phyloP scores from a whole-genome alignment of 2,888 invertebrate species.

The Nephrotoma guestfalica region DNA sequence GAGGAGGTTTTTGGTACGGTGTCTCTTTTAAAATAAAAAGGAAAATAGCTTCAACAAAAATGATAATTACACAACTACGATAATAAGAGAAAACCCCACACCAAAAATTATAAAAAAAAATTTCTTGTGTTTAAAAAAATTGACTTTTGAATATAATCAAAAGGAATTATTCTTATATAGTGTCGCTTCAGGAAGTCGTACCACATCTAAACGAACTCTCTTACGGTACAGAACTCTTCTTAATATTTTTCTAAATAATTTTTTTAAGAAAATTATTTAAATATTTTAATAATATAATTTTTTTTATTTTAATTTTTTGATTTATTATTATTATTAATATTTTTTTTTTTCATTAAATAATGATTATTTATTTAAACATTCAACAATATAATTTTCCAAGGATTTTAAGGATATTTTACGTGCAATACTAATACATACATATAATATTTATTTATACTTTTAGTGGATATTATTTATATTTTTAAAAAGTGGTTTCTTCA shows the following conservation, averaged over 20 bases:
- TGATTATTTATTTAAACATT: neutral
- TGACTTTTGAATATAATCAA: conserved; percentile 1
- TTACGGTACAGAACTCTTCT: conserved; percentile 8
- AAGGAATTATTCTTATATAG: conserved; percentile 17
- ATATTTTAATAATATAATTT: neutral
- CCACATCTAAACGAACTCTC: conserved; percentile 13
- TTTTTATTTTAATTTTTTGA: neutral
- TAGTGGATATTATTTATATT: neutral
- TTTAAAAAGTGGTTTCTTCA: neutral
- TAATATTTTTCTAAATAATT: neutral
- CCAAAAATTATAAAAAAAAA: neutral
- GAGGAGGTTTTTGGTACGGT: neutral
- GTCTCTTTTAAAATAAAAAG: conserved; percentile 2
- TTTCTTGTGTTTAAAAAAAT: conserved; percentile 1
- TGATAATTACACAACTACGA: conserved; percentile 3
- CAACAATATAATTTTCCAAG: neutral
- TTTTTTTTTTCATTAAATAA: neutral
- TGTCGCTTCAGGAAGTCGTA: conserved; percentile 14
- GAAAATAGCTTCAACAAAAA: neutral
- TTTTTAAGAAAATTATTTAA: neutral
- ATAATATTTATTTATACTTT: neutral
- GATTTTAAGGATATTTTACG: neutral
- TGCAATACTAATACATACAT: neutral
- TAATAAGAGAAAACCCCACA: conserved; percentile 1
- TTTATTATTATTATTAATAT: neutral